Evolutionary conservation across 1,140 invertebrate genomes (phyloP).

Genomic region (Tyrophagus putrescentiae): DNA sequence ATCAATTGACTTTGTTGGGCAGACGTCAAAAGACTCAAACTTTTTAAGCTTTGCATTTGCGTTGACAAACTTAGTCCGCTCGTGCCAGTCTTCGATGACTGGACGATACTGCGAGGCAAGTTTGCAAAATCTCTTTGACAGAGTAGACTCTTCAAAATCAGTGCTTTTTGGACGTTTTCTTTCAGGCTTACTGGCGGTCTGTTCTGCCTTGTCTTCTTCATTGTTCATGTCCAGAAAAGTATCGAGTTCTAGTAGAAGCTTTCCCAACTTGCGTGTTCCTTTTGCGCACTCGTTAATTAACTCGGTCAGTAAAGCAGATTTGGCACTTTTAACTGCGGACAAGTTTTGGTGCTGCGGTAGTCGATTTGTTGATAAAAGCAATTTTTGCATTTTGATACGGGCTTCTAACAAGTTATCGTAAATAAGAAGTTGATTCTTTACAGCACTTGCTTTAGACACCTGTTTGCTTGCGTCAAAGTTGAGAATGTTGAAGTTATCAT

Average conservation of each 20-base stretch:
- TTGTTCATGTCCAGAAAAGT: background rate
- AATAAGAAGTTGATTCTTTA: conserved; percentile 51
- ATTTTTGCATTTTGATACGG: conserved; percentile 68
- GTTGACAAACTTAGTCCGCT: conserved; percentile 56
- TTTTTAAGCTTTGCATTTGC: conserved; percentile 36
- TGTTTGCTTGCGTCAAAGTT: conserved; percentile 42
- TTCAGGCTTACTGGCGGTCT: conserved; percentile 30
- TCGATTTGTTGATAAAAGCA: conserved; percentile 52
- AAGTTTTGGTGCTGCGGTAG: conserved; percentile 44
- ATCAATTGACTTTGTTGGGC: conserved; percentile 68
- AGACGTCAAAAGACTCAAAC: conserved; percentile 51
- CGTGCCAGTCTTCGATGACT: conserved; percentile 72
- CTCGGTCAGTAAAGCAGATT: background rate
- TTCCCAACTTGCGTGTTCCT: conserved; percentile 1
- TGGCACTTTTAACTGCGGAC: background rate
- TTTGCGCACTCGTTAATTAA: background rate
- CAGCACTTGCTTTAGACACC: conserved; percentile 56
- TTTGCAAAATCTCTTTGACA: conserved; percentile 37
- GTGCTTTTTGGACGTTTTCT: conserved; percentile 46
- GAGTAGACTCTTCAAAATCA: conserved; percentile 45
- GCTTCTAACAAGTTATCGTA: conserved; percentile 69
- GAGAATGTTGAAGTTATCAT: conserved; percentile 27
- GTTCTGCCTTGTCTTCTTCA: background rate
- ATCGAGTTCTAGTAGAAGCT: background rate
- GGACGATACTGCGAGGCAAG: conserved; percentile 27